These are phyloP conservation scores for Macaca nemestrina DNA, from an alignment of 2,113 vertebrate species.

Conservation along the genomic window DNA sequence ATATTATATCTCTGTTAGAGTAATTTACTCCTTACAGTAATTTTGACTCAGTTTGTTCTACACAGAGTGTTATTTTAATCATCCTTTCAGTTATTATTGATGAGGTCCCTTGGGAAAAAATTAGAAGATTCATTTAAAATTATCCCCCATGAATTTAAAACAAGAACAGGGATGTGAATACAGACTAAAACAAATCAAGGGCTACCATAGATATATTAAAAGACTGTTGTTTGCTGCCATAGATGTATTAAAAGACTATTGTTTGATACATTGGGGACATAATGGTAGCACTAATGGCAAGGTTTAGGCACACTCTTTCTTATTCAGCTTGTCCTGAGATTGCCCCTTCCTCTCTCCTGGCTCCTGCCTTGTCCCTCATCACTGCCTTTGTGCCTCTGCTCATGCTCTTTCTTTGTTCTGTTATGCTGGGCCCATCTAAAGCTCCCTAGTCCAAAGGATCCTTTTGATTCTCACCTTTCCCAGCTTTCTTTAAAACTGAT, in stretches of 20 bases:
- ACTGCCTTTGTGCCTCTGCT: not conserved
- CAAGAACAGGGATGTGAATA: slow-evolving; percentile 80
- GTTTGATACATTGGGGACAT: slow-evolving; percentile 51
- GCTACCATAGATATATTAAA: slow-evolving; percentile 79
- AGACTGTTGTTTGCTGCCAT: slow-evolving; percentile 70
- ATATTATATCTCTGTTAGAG: slow-evolving; percentile 82
- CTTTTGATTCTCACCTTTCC: not conserved
- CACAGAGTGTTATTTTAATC: slow-evolving; percentile 86
- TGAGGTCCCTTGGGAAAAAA: slow-evolving; percentile 83
- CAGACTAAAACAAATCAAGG: slow-evolving; percentile 81
- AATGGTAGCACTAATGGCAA: not conserved
- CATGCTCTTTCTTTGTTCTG: not conserved
- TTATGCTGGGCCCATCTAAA: not conserved
- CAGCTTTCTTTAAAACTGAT: not conserved
- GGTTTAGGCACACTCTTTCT: not conserved
- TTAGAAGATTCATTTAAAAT: slow-evolving; percentile 87
- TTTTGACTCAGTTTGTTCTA: slow-evolving; percentile 86
- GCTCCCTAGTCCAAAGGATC: not conserved
- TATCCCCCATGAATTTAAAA: slow-evolving; percentile 84
- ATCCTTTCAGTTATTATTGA: slow-evolving; percentile 86
- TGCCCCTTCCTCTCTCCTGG: not conserved
- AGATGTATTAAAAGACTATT: slow-evolving; percentile 75
- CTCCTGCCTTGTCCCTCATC: not conserved
- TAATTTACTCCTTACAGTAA: slow-evolving; percentile 84
- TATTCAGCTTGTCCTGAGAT: not conserved